Conservation (phyloP, 2,888 invertebrate genomes). For the Cerceris ruficornis region DNA sequence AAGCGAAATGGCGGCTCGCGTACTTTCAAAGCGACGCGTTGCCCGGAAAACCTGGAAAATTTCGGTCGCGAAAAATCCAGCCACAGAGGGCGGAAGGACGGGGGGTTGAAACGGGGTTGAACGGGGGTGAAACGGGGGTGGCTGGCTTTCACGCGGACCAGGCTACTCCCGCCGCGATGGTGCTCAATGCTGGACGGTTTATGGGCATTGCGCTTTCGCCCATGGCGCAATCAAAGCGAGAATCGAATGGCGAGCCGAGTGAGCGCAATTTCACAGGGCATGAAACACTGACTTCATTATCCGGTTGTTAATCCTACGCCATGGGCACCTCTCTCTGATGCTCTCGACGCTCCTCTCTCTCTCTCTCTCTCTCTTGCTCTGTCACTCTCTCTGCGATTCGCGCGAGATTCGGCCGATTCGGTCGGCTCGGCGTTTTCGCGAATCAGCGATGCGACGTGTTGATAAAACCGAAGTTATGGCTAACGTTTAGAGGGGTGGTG, state of each 20-base stretch:
- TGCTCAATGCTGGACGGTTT: conserved; percentile 66
- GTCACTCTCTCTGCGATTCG: background rate
- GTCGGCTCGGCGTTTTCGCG: background rate
- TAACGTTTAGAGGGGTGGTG: background rate
- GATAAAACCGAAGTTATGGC: conserved; percentile 21
- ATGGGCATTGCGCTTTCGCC: conserved; percentile 74
- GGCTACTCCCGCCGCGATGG: conserved; percentile 44
- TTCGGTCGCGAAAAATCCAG: conserved; percentile 58
- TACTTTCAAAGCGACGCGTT: conserved; percentile 46
- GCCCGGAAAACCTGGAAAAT: conserved; percentile 43
- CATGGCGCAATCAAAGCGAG: conserved; percentile 77
- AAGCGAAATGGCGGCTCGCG: conserved; percentile 48
- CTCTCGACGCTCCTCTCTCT: conserved; percentile 11
- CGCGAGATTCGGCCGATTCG: background rate
- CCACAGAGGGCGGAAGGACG: conserved; percentile 7
- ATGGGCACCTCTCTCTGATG: conserved; percentile 36
- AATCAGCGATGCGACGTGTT: conserved; percentile 13
- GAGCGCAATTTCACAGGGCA: conserved; percentile 81
- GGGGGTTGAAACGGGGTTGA: too few relatives aligned
- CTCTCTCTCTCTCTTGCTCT: conserved; percentile 7
- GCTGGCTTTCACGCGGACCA: conserved; percentile 22
- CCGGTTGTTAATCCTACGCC: conserved; percentile 80
- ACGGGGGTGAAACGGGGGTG: background rate
- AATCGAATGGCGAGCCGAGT: conserved; percentile 77
- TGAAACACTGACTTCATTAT: conserved; percentile 82